Base-by-base conservation (phyloP, 2,113 vertebrate species). In the Perca fluviatilis region DNA sequence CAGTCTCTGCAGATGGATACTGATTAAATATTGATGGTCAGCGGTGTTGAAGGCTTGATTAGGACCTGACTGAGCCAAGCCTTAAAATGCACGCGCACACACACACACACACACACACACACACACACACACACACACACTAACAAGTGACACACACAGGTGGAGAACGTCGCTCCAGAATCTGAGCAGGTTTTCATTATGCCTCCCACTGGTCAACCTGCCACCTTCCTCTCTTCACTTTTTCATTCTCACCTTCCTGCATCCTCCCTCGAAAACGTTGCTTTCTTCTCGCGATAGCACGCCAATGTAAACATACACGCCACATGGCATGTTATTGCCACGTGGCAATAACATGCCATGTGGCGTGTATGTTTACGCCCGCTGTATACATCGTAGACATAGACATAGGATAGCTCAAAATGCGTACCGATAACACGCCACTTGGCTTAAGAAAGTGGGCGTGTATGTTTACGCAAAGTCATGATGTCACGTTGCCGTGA, bases 11-110 rank as follows among this genome's bases (percentile, higher is more conserved):
- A 93, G 86, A 91, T 90, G 89, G 92, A 91, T 87, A 70, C 83
- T 89, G 79, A 90, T 94, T 87, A 90, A 94, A 86, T 91, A 93
- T 91, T 92, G 84, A 94, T 90, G 83, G 65, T 87, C 87, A 88
- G 85, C 56, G 25, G 80, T 86, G 89, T 81, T 83, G 84, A 88
- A 83, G 82, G 73, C 84, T 85, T 91, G 89, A 92, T 90, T 87
- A 84, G 86, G 57, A 76, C 65, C 74, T 77, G 75, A 88, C 74
- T 74, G 66, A 82, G 83, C 74, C 76, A 71, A 79, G 80, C 57
- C 49, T 81, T 73, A 80, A 73, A 49, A 18, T 27, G 25, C 80
- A 27, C 74, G 61, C 61, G 54, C 65, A 53, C 46, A 75, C 57
- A n/a, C 51, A 63, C 53, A 53, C 49, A 47, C 57, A 82, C 51